These are phyloP conservation scores for Acrobasis suavella DNA, from an alignment of 2,888 invertebrate genomes.

Conservation along the genomic window DNA sequence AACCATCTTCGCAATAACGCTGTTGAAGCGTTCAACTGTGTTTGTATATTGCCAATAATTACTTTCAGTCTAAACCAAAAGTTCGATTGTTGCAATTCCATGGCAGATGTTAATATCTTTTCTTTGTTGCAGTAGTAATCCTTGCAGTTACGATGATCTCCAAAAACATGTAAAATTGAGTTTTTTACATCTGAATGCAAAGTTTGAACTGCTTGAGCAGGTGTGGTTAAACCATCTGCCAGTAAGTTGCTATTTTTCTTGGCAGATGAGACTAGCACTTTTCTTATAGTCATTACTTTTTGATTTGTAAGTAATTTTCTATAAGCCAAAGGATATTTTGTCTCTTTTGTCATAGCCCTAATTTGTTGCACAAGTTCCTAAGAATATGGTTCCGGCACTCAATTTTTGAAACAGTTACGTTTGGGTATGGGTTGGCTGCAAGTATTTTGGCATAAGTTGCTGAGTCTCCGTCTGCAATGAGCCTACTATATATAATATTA, in stretches of 20 bases:
- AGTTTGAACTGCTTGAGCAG: too few relatives aligned
- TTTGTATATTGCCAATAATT: constrained; percentile 14
- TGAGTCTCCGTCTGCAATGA: constrained; percentile 29
- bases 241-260: too few relatives aligned
- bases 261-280: too few relatives aligned
- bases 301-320: constrained; percentile 24
- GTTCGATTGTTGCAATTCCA: constrained; percentile 7
- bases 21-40: neutral
- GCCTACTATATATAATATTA: constrained; percentile 28
- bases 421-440: constrained; percentile 26
- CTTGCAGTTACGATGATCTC: constrained; percentile 23
- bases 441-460: constrained; percentile 30
- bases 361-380: constrained; percentile 31
- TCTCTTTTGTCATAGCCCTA: constrained; percentile 25
- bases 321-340: constrained; percentile 23
- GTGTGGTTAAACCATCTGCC: too few relatives aligned
- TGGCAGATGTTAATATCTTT: neutral
- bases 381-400: constrained; percentile 35
- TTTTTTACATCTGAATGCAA: too few relatives aligned
- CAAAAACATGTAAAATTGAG: constrained; percentile 17
- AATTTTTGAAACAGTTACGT: constrained; percentile 33
- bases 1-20: neutral
- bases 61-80: constrained; percentile 20
- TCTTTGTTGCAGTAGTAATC: constrained; percentile 23
- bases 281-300: too few relatives aligned